Evolutionary conservation across 2,888 invertebrate species (phyloP).

Genomic region (Cyclophora punctaria): DNA sequence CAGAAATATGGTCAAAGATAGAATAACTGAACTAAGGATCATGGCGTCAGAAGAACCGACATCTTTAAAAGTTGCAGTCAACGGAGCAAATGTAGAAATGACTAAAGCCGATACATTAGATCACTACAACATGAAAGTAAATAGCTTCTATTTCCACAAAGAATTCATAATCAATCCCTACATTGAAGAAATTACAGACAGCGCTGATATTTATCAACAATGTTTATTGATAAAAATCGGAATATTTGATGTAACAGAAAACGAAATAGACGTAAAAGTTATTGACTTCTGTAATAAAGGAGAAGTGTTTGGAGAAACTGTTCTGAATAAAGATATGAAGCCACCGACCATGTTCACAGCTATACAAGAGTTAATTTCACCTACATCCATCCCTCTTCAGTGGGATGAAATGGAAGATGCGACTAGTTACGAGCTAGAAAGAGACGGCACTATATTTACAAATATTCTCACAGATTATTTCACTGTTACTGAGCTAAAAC

Average conservation of each 20-base stretch:
- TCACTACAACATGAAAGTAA: slow-evolving; percentile 38
- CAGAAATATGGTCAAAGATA: slow-evolving; percentile 40
- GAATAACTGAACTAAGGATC: slow-evolving; percentile 48
- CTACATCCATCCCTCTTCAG: slow-evolving; percentile 34
- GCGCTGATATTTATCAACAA: slow-evolving; percentile 30
- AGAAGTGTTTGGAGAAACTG: slow-evolving; percentile 31
- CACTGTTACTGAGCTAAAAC: slow-evolving; percentile 26
- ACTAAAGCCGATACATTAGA: slow-evolving; percentile 32
- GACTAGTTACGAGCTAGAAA: slow-evolving; percentile 52
- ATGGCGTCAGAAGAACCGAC: slow-evolving; percentile 37
- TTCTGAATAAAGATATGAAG: slow-evolving; percentile 21
- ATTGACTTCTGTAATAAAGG: slow-evolving; percentile 34
- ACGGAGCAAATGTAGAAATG: slow-evolving; percentile 36
- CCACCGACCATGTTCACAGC: slow-evolving; percentile 31
- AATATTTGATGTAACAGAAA: slow-evolving; percentile 38
- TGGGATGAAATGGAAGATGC: slow-evolving; percentile 37
- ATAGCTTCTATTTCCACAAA: slow-evolving; percentile 44
- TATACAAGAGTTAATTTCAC: slow-evolving; percentile 27
- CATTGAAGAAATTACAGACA: slow-evolving; percentile 25
- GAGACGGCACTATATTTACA: slow-evolving; percentile 45
- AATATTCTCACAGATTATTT: slow-evolving; percentile 35
- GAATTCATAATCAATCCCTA: slow-evolving; percentile 48
- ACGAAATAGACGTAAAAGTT: slow-evolving; percentile 48
- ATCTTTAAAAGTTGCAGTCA: slow-evolving; percentile 40
- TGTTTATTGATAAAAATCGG: slow-evolving; percentile 50